A percentile compares a stretch with the other conserved stretches of the same genome.
phyloP scores from a whole-genome alignment of 2,113 vertebrate genomes.

The Myotis davidii region DNA sequence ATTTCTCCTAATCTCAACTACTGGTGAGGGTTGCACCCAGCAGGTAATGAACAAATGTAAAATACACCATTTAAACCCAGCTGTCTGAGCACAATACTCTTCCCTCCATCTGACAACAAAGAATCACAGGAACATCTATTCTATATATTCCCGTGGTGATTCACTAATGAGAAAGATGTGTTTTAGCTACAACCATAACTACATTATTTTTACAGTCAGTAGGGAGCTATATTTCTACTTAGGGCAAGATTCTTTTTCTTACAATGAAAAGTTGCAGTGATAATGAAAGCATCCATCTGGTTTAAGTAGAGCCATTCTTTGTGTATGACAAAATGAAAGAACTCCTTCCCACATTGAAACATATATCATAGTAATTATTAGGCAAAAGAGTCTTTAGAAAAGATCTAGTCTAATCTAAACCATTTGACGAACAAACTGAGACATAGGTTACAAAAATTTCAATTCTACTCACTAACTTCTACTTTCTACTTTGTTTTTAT shows the following conservation, averaged over 20 bases:
- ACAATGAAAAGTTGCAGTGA: background rate
- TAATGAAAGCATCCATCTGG: background rate
- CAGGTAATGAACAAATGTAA: background rate
- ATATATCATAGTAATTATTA: background rate
- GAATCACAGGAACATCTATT: background rate
- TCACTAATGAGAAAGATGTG: background rate
- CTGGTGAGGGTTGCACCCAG: accelerated
- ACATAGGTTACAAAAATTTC: background rate
- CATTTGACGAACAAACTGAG: background rate
- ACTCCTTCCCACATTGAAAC: background rate
- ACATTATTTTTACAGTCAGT: background rate
- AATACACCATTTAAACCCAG: background rate
- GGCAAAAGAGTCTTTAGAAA: background rate
- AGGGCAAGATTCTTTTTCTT: background rate
- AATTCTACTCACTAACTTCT: background rate
- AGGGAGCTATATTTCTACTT: background rate
- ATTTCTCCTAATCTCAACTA: background rate
- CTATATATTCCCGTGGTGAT: background rate
- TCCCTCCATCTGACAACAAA: background rate
- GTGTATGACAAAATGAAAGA: background rate
- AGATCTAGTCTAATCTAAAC: background rate
- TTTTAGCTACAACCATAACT: background rate
- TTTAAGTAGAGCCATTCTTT: slow-evolving; percentile 1
- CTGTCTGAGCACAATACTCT: background rate
- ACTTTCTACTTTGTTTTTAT: background rate